A percentile compares a stretch with the other conserved stretches of the same genome.
phyloP scores from a whole-genome alignment of 37 sponge, comb jelly and placozoan species.

The Hormiphora californensis region DNA sequence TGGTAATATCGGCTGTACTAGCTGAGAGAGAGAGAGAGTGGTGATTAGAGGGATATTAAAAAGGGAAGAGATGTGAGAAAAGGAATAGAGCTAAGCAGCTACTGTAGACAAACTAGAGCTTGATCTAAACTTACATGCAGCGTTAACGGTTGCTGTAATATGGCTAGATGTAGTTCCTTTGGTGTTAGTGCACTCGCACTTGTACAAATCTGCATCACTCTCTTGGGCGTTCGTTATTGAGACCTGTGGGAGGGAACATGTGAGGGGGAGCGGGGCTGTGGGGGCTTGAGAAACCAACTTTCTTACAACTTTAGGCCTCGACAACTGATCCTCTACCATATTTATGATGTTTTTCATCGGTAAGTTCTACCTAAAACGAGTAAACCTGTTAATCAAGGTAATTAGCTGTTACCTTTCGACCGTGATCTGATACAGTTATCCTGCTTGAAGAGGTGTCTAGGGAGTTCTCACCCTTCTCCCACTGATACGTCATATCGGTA shows the following conservation, averaged over 20 bases:
- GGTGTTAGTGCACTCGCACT: neutral
- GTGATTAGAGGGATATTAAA: too few species aligned
- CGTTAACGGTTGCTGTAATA: neutral
- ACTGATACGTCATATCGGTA: neutral
- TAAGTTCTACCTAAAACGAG: too few species aligned
- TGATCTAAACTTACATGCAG: neutral
- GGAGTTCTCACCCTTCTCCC: neutral
- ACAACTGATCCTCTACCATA: neutral
- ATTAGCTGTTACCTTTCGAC: too few species aligned
- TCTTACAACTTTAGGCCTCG: neutral
- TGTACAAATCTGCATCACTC: conserved; percentile 4
- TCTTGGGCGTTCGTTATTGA: conserved; percentile 4
- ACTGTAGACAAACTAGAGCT: too few species aligned
- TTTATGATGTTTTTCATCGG: too few species aligned
- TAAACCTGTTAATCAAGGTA: too few species aligned
- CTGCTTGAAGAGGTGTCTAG: neutral
- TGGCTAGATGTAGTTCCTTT: neutral
- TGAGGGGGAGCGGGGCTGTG: too few species aligned
- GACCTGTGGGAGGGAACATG: neutral
- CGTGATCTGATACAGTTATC: neutral
- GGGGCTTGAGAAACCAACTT: too few species aligned
- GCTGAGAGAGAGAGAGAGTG: neutral
- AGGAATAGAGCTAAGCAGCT: too few species aligned
- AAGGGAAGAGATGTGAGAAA: too few species aligned
- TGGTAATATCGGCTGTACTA: neutral